phyloP scores from a whole-genome alignment of 1,140 invertebrate genomes.

The Oppia nitens region DNA sequence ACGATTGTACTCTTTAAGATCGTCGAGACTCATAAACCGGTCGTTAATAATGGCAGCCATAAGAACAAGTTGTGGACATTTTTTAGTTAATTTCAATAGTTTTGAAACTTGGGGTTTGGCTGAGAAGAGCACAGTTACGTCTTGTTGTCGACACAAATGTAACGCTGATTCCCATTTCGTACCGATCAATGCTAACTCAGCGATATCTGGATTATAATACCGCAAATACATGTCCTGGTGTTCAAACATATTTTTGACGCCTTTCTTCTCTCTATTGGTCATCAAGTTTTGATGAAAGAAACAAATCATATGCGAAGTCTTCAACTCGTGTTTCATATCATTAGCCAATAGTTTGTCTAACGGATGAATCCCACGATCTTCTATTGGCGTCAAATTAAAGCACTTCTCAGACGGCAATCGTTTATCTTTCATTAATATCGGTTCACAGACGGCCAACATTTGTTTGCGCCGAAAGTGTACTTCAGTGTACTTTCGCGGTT shows the following conservation, averaged over 20 bases:
- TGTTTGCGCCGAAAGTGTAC: constrained; percentile 19
- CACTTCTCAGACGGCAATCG: constrained; percentile 11
- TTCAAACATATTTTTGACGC: constrained; percentile 16
- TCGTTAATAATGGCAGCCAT: not conserved
- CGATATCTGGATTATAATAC: constrained; percentile 14
- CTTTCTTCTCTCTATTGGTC: not conserved
- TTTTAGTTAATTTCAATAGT: not conserved
- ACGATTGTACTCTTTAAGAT: not conserved
- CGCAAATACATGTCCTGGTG: constrained; percentile 17
- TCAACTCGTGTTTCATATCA: constrained; percentile 13
- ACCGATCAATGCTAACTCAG: constrained; percentile 10
- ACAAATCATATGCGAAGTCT: constrained; percentile 15
- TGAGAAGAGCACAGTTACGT: constrained; percentile 5
- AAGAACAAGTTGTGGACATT: not conserved
- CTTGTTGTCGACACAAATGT: constrained; percentile 7
- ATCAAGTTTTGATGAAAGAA: constrained; percentile 18
- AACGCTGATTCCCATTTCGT: constrained; percentile 11
- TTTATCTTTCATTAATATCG: constrained; percentile 7
- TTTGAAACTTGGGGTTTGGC: not conserved
- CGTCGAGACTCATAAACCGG: not conserved
- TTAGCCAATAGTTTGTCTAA: constrained; percentile 18
- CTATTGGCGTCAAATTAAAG: not conserved
- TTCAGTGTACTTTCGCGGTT: constrained; percentile 14
- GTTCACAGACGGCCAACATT: constrained; percentile 21
- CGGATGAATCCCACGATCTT: constrained; percentile 13